phyloP scores from a whole-genome alignment of 1,140 invertebrate genomes.

The Hyles vespertilio region DNA sequence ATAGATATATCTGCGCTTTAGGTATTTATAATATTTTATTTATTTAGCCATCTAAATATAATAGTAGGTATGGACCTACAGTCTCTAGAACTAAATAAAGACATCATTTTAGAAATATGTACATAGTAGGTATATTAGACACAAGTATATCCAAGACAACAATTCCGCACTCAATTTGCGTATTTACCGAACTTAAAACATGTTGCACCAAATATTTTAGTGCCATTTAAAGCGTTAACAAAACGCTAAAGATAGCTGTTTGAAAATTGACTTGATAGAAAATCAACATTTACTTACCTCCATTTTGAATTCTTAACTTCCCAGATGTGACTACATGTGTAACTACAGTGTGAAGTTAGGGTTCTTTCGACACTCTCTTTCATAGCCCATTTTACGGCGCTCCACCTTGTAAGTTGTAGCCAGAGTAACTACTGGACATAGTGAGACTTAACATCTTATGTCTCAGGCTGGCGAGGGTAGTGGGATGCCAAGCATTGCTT shows the following conservation, averaged over 20 bases:
- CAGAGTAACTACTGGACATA: too few species aligned
- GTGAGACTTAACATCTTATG: too few species aligned
- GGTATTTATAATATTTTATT: background rate
- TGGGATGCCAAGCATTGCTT: too few species aligned
- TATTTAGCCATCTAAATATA: too few species aligned
- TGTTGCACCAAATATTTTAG: slow-evolving; percentile 39
- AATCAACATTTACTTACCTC: slow-evolving; percentile 54
- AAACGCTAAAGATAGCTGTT: slow-evolving; percentile 63
- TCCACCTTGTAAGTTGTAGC: too few species aligned
- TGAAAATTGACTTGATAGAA: slow-evolving; percentile 54
- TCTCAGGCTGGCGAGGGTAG: too few species aligned
- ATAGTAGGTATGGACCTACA: too few species aligned
- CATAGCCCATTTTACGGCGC: too few species aligned
- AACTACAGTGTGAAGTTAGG: slow-evolving; percentile 20
- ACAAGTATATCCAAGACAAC: background rate
- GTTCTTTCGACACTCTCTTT: slow-evolving; percentile 6
- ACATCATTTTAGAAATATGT: too few species aligned
- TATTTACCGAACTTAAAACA: slow-evolving; percentile 19
- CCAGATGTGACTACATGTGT: slow-evolving; percentile 23
- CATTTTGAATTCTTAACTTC: slow-evolving; percentile 28
- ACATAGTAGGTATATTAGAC: too few species aligned
- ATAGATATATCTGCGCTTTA: background rate
- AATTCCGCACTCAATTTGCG: slow-evolving; percentile 4
- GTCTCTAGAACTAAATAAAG: too few species aligned
- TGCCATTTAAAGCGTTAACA: slow-evolving; percentile 50